These are phyloP conservation scores for Oasisia sp. DNA, from an alignment of 2,888 invertebrate genomes.

Conservation along the genomic window DNA sequence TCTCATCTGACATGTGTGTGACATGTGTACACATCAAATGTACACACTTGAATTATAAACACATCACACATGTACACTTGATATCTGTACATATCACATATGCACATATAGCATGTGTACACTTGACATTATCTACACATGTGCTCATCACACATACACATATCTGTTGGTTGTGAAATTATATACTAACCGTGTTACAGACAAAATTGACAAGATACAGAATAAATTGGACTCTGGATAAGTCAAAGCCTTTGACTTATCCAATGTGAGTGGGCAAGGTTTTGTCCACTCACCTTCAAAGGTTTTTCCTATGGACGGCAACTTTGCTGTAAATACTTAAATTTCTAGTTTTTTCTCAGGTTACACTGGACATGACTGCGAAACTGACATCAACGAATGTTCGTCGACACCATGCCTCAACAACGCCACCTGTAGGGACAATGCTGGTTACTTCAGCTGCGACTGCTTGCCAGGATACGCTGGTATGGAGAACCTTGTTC, in stretches of 20 bases:
- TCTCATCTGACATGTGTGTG: not conserved
- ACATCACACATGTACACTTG: not conserved
- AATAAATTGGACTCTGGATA: too few relatives aligned
- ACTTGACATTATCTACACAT: too few relatives aligned
- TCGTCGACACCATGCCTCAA: conserved; percentile 68
- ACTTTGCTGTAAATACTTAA: not conserved
- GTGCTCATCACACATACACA: too few relatives aligned
- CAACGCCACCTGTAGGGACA: conserved; percentile 75
- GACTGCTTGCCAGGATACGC: conserved; percentile 46
- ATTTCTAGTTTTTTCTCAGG: conserved; percentile 20
- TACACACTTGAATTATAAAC: not conserved
- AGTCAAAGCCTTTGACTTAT: too few relatives aligned
- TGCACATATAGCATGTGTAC: not conserved
- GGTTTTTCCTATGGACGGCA: not conserved
- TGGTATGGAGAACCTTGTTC: conserved; percentile 40
- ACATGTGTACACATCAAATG: not conserved
- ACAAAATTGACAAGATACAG: too few relatives aligned
- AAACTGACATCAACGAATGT: conserved; percentile 48
- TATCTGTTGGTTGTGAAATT: too few relatives aligned
- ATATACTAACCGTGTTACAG: too few relatives aligned
- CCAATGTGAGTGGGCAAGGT: too few relatives aligned
- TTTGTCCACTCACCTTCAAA: too few relatives aligned
- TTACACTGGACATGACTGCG: conserved; percentile 38
- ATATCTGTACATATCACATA: too few relatives aligned
- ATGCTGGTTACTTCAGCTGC: conserved; percentile 43